A percentile compares a stretch with the other conserved stretches of the same genome.
phyloP scores from a whole-genome alignment of 2,888 invertebrate species.

The Anagyrus pseudococci region DNA sequence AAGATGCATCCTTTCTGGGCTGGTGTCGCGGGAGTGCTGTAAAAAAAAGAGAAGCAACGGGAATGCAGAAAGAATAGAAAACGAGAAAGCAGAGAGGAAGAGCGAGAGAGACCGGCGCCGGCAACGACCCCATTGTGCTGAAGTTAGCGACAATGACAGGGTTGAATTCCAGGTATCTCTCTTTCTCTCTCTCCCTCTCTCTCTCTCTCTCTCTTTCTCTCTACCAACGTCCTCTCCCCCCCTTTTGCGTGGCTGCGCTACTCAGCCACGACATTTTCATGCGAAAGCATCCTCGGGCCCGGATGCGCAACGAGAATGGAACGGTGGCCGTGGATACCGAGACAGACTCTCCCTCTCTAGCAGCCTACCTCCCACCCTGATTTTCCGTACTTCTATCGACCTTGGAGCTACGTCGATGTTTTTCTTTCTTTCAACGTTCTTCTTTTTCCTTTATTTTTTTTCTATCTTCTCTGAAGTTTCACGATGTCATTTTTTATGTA shows the following conservation, averaged over 20 bases:
- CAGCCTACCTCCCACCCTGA: neutral
- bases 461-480: too few relatives aligned
- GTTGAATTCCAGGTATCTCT: neutral
- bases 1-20: too few relatives aligned
- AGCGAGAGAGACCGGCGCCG: neutral
- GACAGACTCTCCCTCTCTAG: neutral
- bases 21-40: too few relatives aligned
- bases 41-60: neutral
- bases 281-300: neutral
- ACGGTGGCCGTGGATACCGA: neutral
- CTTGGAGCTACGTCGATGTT: too few relatives aligned
- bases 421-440: too few relatives aligned
- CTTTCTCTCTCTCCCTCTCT: neutral
- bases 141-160: slow-evolving; percentile 5
- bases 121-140: neutral
- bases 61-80: neutral
- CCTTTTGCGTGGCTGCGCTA: too few relatives aligned
- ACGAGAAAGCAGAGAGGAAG: neutral
- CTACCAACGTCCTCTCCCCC: too few relatives aligned
- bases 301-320: slow-evolving; percentile 39
- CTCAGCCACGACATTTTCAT: slow-evolving; percentile 1
- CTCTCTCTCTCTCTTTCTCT: neutral
- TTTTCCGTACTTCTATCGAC: neutral
- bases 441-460: too few relatives aligned
- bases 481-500: too few relatives aligned